Conservation (phyloP, 2,888 invertebrate genomes). For the Magallana nippona region DNA sequence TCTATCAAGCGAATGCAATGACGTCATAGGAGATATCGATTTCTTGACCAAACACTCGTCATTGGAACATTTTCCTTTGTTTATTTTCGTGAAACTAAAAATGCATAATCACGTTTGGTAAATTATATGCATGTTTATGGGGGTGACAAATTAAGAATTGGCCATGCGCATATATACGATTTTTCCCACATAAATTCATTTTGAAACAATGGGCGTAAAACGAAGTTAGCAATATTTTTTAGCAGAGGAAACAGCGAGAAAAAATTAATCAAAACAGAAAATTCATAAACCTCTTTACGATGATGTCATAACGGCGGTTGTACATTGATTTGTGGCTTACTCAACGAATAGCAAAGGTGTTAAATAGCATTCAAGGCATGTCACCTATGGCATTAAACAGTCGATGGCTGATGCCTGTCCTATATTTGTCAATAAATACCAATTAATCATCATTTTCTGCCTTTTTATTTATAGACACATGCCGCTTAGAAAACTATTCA, state of each 20-base stretch:
- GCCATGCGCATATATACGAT: too few species aligned
- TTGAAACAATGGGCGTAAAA: too few species aligned
- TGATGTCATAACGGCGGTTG: neutral
- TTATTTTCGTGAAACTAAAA: too few species aligned
- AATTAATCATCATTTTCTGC: neutral
- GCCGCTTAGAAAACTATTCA: neutral
- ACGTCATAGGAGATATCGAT: too few species aligned
- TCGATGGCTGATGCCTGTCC: neutral
- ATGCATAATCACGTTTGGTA: too few species aligned
- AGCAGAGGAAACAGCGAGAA: neutral
- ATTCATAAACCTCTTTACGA: neutral
- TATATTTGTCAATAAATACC: slow-evolving; percentile 1
- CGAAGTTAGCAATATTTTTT: too few species aligned
- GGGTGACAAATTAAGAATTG: too few species aligned
- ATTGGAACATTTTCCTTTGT: too few species aligned
- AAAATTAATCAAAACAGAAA: neutral
- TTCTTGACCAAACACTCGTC: too few species aligned
- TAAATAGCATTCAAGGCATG: neutral
- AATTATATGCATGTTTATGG: too few species aligned
- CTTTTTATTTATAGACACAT: neutral
- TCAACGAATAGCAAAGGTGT: neutral
- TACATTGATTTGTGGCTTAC: neutral
- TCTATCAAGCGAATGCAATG: too few species aligned
- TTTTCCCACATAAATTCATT: too few species aligned
- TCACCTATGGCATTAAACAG: neutral